These are phyloP conservation scores for Origma solitaria DNA, from an alignment of 2,113 vertebrate genomes.

Conservation along the genomic window DNA sequence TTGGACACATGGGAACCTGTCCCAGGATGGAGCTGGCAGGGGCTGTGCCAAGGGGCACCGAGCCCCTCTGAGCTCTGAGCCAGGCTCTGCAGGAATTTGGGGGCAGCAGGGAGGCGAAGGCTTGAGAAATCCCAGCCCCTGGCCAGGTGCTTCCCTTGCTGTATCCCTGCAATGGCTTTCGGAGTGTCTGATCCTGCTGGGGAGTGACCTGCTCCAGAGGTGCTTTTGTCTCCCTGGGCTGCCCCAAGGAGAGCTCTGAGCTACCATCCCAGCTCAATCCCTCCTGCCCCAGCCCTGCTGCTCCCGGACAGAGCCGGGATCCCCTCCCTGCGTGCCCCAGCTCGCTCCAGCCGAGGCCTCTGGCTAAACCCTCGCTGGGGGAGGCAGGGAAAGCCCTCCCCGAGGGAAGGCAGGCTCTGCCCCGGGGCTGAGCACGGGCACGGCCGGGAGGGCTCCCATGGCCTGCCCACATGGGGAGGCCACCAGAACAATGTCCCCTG, in stretches of 20 bases:
- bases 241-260: background rate
- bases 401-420: background rate
- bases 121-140: background rate
- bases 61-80: background rate
- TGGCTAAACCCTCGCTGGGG: background rate
- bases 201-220: rapidly evolving
- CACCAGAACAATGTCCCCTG: background rate
- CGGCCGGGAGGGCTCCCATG: background rate
- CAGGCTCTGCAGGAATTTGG: background rate
- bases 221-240: background rate
- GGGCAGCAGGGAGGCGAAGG: background rate
- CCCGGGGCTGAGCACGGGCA: background rate
- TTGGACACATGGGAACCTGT: rapidly evolving
- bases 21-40: background rate
- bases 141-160: background rate
- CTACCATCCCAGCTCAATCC: rapidly evolving
- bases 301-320: background rate
- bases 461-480: background rate
- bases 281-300: background rate
- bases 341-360: background rate
- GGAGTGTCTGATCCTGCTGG: background rate
- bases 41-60: background rate
- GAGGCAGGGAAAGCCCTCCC: background rate
- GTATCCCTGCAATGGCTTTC: background rate
- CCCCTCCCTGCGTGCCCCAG: background rate